Percentiles rank a stretch among this genome's conserved stretches.
Conservation (phyloP, 2,797 vertebrate genomes). For the Ptychadena robeensis region DNA sequence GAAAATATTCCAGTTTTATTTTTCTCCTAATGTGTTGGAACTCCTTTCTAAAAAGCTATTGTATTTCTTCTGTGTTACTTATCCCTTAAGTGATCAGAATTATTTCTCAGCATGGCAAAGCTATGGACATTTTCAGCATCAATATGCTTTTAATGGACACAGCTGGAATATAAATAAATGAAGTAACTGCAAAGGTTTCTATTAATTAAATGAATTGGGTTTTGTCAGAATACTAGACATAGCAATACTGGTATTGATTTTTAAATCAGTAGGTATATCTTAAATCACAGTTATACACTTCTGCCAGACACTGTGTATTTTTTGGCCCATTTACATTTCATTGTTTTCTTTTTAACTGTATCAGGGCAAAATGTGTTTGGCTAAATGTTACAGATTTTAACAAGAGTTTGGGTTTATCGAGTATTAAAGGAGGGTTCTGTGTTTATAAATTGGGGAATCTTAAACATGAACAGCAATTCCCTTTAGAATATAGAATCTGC, state of each 20-base stretch:
- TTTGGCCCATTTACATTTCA: slow-evolving; percentile 30
- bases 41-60: slow-evolving; percentile 21
- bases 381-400: not conserved
- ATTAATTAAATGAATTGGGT: slow-evolving; percentile 57
- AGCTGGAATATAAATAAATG: slow-evolving; percentile 60
- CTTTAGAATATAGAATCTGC: no score
- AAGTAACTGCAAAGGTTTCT: slow-evolving; percentile 55
- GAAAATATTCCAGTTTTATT: not conserved
- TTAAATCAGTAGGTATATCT: slow-evolving; percentile 53
- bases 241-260: slow-evolving; percentile 57
- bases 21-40: slow-evolving; percentile 1
- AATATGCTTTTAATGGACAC: slow-evolving; percentile 60
- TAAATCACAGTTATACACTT: slow-evolving; percentile 57
- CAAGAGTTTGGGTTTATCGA: not conserved
- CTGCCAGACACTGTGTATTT: slow-evolving; percentile 45
- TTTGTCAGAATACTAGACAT: slow-evolving; percentile 56
- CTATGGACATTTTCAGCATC: slow-evolving; percentile 54
- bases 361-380: not conserved
- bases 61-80: slow-evolving; percentile 19
- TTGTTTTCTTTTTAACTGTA: slow-evolving; percentile 42
- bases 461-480: not conserved
- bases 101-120: slow-evolving; percentile 52
- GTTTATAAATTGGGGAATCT: not conserved
- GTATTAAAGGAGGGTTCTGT: not conserved
- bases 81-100: slow-evolving; percentile 52